Evolutionary conservation across 1,140 invertebrate species (phyloP), one percentile per base, ranked within the genome.

Genomic region (Eurosta solidaginis): DNA sequence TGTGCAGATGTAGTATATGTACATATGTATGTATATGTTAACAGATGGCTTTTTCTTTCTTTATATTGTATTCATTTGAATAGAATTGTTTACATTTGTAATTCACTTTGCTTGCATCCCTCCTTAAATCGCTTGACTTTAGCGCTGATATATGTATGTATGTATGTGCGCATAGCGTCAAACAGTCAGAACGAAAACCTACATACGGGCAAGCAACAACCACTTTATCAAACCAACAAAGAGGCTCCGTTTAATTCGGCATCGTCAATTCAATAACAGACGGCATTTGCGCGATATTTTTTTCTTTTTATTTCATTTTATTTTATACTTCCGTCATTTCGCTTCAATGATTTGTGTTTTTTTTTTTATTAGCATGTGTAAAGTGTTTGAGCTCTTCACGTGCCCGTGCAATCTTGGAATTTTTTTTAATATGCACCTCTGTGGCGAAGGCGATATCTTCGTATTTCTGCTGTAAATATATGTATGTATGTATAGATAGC

Each of bases 191-290:
- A 5, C 33, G n/a, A 20, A 29, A 33, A 20, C 10, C 33, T 14
- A n/a, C 40, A n/a, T 10, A 20, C 33, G 33, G 2, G 36, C 59
- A 68, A 33, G 59, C 33, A 22, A 68, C 59, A 68, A 68, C 59
- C 59, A 68, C 59, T 36, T 68, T 54, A 12, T 33, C 3, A 27
- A 68, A 36, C 59, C 17, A 63, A 22, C 54, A 4, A 14, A 68
- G 59, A 68, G 59, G 59, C 59, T 33, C 59, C 59, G 59, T 68
- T 68, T 68, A 68, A 68, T 68, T 40, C 33, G 6, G 33, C n/a
- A 12, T 40, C 33, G 33, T 2, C 33, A 68, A 33, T 42, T 20
- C 14, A 68, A 42, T 33, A 68, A 12, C 59, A 68, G n/a, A 36
- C n/a, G 27, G 59, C 33, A 40, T 40, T 17, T 40, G 59, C 4